These are phyloP conservation scores for Pseudomyrmex gracilis DNA, from an alignment of 1,140 invertebrate species.

Conservation along the genomic window DNA sequence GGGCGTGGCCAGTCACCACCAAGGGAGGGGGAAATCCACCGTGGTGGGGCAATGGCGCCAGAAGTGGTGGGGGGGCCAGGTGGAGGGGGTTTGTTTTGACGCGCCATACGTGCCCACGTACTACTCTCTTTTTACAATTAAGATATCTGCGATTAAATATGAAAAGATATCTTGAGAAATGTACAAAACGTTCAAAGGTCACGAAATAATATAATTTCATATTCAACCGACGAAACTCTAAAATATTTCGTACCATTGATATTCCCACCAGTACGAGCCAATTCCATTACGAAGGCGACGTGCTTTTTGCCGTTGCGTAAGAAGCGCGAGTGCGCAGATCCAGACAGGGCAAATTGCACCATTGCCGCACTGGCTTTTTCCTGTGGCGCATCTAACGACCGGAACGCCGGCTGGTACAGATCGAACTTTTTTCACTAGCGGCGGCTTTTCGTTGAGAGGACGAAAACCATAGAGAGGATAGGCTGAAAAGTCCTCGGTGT, in stretches of 20 bases:
- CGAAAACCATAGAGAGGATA: conserved; percentile 7
- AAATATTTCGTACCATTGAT: conserved; percentile 45
- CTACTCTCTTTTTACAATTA: too few relatives aligned
- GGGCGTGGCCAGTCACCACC: too few relatives aligned
- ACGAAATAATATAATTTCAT: conserved; percentile 12
- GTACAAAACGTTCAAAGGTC: not conserved
- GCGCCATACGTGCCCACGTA: too few relatives aligned
- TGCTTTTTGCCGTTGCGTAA: conserved; percentile 22
- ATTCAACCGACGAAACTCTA: not conserved
- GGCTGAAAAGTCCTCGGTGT: conserved; percentile 4
- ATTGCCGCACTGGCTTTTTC: conserved; percentile 26
- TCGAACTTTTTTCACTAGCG: conserved; percentile 40
- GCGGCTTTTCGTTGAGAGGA: not conserved
- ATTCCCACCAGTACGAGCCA: conserved; percentile 18
- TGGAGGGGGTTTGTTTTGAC: too few relatives aligned
- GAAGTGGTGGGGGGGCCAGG: too few relatives aligned
- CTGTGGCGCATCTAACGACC: conserved; percentile 32
- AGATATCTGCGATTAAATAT: not conserved
- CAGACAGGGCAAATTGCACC: conserved; percentile 43
- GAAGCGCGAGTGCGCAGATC: conserved; percentile 12
- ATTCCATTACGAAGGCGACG: conserved; percentile 38
- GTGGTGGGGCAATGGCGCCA: too few relatives aligned
- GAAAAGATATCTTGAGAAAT: not conserved
- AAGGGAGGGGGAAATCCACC: too few relatives aligned
- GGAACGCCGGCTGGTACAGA: conserved; percentile 27